Base-by-base conservation (phyloP, 2,113 vertebrate species). In the Sorex fumeus region DNA sequence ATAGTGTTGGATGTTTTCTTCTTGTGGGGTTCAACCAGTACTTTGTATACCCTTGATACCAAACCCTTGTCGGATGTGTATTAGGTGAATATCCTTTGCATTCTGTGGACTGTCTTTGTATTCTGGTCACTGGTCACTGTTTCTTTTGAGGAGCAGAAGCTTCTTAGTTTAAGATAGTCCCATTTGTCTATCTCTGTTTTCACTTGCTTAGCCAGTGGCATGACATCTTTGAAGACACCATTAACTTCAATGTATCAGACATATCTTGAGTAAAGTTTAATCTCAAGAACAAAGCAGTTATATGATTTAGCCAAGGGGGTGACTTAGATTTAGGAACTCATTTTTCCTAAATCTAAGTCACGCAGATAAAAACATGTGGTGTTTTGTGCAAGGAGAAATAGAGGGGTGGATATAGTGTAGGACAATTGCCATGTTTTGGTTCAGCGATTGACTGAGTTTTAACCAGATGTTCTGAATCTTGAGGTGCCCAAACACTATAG, bases 231-330 rank as follows among this genome's bases (percentile, higher is more conserved):
- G n/a, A 83, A 77, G 18, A 43, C 11, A 47, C 19, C 28, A n/a
- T n/a, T n/a, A n/a, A n/a, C n/a, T n/a, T n/a, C 57, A 11, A 6
- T 0, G 13, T 30, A 66, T 34, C 45, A 60, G 19, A 60, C 57
- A 36, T 47, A 87, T 36, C 28, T 75, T 70, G 32, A 30, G 18
- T 87, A 34, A 75, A 86, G 34, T 88, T 86, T 78, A 76, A 34
- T 80, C 7, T 21, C 36, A 80, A n/a, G 0, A 15, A 79, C 1
- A 75, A 25, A 32, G 69, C 85, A 75, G 18, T 75, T 16, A 47
- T 10, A 67, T 50, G 34, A 62, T 19, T 8, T 88, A 85, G 32
- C 13, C 53, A 32, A 19, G 13, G 28, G 3, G 1, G 15, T 47
- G 7, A 19, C 9, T 85, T 60, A 19, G 19, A 60, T 16, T 84